Base-by-base conservation (phyloP, 1,140 invertebrate genomes). In the Drosophila azteca region DNA sequence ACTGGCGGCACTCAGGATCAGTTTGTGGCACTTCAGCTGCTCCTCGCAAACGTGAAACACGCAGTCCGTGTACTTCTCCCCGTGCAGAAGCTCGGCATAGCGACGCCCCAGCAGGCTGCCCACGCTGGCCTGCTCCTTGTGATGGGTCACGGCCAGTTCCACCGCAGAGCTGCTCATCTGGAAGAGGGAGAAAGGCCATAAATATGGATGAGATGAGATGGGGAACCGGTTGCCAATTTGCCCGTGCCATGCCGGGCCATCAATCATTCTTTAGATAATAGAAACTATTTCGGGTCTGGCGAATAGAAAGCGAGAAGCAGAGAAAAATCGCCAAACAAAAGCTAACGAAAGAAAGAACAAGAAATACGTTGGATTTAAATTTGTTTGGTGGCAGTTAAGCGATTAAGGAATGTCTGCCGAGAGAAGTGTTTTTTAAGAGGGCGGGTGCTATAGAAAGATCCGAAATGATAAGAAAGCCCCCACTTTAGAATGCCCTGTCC, bases 1-100 rank as follows among this genome's bases (percentile, higher is more conserved):
- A 91, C 95, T 95, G 73, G 93, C 93, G 9, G 94, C 93, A 7
- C 94, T 93, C 26, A 96, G 78, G 59, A 96, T 94, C 39, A 95
- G 87, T 90, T 95, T 95, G 79, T 96, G 95, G 7, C 82, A 79
- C 44, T 89, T 90, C 1, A 91, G n/a, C 51, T 79, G 76, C 39
- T 78, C 46, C 3, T 80, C 81, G 24, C 73, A 77, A 15, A 91
- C 75, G 49, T 83, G 77, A 46, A 92, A 92, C 9, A 90, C 69
- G 57, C 91, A 92, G 43, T 92, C 91, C 8, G 70, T 88, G 59
- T 84, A 63, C 62, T 92, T 92, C 29, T 90, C 82, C 0, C 58
- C 55, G 2, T 55, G 73, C 51, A 91, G 24, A 2, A 91, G 55
- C 31, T 87, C 68, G n/a, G 77, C 87, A 63, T 90, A 91, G 3